phyloP scores from a whole-genome alignment of 2,113 vertebrate species.

The Butorides virescens region DNA sequence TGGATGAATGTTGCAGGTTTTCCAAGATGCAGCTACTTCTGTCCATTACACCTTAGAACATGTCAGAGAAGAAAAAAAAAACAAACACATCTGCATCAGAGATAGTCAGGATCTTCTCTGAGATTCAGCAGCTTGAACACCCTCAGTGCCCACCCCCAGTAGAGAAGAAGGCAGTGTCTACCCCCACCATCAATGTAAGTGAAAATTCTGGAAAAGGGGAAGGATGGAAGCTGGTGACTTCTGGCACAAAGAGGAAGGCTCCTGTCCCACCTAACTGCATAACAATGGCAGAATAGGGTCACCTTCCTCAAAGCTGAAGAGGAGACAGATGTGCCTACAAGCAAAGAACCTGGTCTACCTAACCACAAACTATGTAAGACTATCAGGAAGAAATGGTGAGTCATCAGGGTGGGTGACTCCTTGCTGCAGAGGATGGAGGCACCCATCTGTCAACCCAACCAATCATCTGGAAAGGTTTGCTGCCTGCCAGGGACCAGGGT shows the following conservation, averaged over 20 bases:
- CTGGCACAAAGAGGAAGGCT: not conserved
- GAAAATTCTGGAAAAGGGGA: not conserved
- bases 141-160: not conserved
- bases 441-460: not conserved
- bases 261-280: not conserved
- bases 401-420: not conserved
- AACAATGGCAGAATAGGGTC: not conserved
- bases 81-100: not conserved
- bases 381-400: not conserved
- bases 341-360: not conserved
- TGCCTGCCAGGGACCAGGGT: not conserved
- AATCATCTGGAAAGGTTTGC: not conserved
- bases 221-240: not conserved
- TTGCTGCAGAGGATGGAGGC: not conserved
- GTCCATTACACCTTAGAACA: not conserved
- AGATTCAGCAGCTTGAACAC: not conserved
- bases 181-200: not conserved
- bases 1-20: not conserved
- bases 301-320: not conserved
- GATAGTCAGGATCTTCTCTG: not conserved
- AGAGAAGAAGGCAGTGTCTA: not conserved
- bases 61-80: not conserved
- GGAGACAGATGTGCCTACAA: not conserved
- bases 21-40: not conserved
- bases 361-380: not conserved